These are phyloP conservation scores for Drosophila eugracilis DNA, from an alignment of 1,140 invertebrate species.

Conservation along the genomic window DNA sequence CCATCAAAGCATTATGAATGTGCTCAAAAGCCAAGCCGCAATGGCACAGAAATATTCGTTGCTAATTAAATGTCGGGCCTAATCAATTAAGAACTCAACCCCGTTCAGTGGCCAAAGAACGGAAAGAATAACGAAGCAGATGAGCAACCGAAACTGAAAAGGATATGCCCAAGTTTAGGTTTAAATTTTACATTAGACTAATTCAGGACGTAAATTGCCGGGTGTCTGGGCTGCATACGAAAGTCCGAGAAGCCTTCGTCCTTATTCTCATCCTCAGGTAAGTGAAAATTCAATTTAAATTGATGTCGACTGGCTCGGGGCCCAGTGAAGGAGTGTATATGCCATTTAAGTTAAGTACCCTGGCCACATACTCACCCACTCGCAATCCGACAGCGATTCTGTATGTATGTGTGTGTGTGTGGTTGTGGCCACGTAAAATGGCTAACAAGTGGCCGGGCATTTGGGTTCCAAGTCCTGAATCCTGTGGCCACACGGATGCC, in stretches of 20 bases:
- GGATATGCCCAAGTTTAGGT: slow-evolving; percentile 25
- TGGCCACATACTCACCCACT: slow-evolving; percentile 47
- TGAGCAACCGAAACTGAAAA: slow-evolving; percentile 18
- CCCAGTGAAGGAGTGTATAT: slow-evolving; percentile 57
- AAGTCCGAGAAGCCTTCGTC: slow-evolving; percentile 19
- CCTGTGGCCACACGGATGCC: slow-evolving; percentile 49
- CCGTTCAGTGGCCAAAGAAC: slow-evolving; percentile 12
- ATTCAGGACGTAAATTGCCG: slow-evolving; percentile 78
- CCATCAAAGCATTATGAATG: slow-evolving; percentile 60
- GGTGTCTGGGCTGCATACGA: slow-evolving; percentile 68
- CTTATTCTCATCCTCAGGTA: slow-evolving; percentile 42
- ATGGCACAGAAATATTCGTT: slow-evolving; percentile 43
- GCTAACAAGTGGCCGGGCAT: slow-evolving; percentile 77
- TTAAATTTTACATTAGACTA: slow-evolving; percentile 82
- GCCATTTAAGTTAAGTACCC: slow-evolving; percentile 82
- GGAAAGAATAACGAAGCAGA: slow-evolving; percentile 2
- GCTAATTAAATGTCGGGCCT: slow-evolving; percentile 76
- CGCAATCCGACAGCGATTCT: too few relatives aligned
- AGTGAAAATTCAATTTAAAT: slow-evolving; percentile 84
- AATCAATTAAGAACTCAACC: slow-evolving; percentile 62
- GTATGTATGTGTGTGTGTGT: too few relatives aligned
- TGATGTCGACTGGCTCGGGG: slow-evolving; percentile 69
- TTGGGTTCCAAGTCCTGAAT: too few relatives aligned
- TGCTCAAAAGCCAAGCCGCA: slow-evolving; percentile 46
- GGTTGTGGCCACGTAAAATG: slow-evolving; percentile 69